Base-by-base conservation (phyloP, 64 coral and sea anemone species). In the Pocillopora verrucosa region DNA sequence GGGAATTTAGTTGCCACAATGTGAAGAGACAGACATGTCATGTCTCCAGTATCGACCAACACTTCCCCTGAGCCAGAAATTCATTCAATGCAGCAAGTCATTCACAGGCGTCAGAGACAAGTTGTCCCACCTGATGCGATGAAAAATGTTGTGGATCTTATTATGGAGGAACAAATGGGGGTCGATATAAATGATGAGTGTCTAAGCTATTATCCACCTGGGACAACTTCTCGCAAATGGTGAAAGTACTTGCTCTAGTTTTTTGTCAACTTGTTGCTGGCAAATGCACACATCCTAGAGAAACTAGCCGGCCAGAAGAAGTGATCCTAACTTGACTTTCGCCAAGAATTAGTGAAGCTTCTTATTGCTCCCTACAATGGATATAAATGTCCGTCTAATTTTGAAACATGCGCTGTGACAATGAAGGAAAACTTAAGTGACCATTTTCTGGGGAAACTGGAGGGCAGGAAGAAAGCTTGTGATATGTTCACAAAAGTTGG, bases 1-100 rank as follows among this genome's bases (percentile, higher is more conserved):
- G 63, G 76, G 70, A 89, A 89, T 80, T 72, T 89, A 16, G 61
- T 89, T 19, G 61, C 88, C 5, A 89, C 88, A 25, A 79, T 80
- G 76, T 89, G 88, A 63, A 89, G 17, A 80, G 88, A 89, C 20
- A 14, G 20, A 37, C 73, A 15, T 36, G 76, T 20, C 6, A 56
- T 78, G 1, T 59, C 56, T 65, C 10, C 41, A 67, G 6, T 68
- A 7, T 84, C 36, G 2, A 79, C 60, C 7, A 79, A 79, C 72
- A 36, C 36, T 16, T 25, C 76, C 72, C 76, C 87, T 35, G 35
- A 78, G n/a, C 35, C 58, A 13, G 74, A 78, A 88, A 65, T 88
- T 13, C 60, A 64, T 41, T 25, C 58, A 14, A 36, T 62, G 20
- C 20, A 64, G 34, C 75, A 78, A 34, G 74, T 24, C 26, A 0